Evolutionary conservation across 2,888 invertebrate species (phyloP).

Genomic region (Glaucopsyche alexis): DNA sequence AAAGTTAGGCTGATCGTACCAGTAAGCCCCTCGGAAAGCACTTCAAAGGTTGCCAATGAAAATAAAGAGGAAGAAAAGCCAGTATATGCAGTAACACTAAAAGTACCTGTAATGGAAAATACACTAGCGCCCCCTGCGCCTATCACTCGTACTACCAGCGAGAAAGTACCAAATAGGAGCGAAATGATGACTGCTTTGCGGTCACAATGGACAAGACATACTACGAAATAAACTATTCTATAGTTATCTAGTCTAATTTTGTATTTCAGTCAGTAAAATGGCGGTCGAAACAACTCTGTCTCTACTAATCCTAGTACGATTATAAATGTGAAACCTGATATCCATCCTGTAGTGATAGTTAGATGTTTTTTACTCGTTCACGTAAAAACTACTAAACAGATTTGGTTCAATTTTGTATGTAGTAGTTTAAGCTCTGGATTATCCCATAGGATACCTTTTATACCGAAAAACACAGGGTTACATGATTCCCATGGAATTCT

Average conservation of each 20-base stretch:
- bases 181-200: constrained; percentile 91
- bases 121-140: constrained; percentile 80
- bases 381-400: too few species aligned
- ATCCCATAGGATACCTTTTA: too few species aligned
- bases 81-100: constrained; percentile 73
- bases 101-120: constrained; percentile 69
- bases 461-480: too few species aligned
- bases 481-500: too few species aligned
- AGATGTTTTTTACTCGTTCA: too few species aligned
- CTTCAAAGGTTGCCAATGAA: constrained; percentile 55
- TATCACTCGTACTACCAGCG: constrained; percentile 90
- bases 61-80: constrained; percentile 45
- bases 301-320: background rate
- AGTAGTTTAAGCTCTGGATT: too few species aligned
- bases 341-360: too few species aligned
- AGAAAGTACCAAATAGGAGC: constrained; percentile 91
- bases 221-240: constrained; percentile 83
- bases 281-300: background rate
- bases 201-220: constrained; percentile 92
- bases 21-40: constrained; percentile 73
- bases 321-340: too few species aligned
- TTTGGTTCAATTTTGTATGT: too few species aligned
- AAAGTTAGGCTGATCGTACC: constrained; percentile 82
- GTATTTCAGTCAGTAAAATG: background rate
- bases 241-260: constrained; percentile 32